Evolutionary conservation across 2,888 invertebrate species (phyloP).

Genomic region (Metacarcinus magister): DNA sequence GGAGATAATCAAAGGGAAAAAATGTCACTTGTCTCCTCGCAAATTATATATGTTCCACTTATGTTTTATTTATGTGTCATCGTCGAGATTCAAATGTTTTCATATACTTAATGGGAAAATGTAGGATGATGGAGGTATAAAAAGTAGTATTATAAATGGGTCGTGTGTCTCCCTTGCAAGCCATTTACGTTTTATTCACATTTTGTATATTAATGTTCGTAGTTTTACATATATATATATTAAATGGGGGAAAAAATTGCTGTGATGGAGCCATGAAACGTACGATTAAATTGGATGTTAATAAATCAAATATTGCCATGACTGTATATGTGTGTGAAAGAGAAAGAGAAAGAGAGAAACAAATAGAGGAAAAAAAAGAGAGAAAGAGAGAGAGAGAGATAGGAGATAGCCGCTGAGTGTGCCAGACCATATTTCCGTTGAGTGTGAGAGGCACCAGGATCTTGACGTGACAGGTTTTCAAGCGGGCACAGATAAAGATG

Average conservation of each 20-base stretch:
- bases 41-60: neutral
- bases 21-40: neutral
- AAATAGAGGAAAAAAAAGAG: neutral
- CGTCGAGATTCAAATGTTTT: neutral
- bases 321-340: neutral
- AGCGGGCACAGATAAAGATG: neutral
- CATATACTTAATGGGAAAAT: neutral
- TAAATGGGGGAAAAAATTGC: neutral
- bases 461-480: neutral
- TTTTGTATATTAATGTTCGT: neutral
- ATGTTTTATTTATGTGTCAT: neutral
- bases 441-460: neutral
- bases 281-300: neutral
- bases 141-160: neutral
- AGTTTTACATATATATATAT: neutral
- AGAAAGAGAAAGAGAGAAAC: neutral
- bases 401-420: neutral
- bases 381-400: conserved; percentile 18
- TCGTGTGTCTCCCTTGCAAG: neutral
- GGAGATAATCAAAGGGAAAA: neutral
- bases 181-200: neutral
- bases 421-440: neutral
- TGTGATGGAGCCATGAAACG: neutral
- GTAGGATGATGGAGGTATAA: neutral
- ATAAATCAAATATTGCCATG: neutral